These are phyloP conservation scores for Pachyseris speciosa DNA, from an alignment of 64 coral and sea anemone species.

Conservation along the genomic window DNA sequence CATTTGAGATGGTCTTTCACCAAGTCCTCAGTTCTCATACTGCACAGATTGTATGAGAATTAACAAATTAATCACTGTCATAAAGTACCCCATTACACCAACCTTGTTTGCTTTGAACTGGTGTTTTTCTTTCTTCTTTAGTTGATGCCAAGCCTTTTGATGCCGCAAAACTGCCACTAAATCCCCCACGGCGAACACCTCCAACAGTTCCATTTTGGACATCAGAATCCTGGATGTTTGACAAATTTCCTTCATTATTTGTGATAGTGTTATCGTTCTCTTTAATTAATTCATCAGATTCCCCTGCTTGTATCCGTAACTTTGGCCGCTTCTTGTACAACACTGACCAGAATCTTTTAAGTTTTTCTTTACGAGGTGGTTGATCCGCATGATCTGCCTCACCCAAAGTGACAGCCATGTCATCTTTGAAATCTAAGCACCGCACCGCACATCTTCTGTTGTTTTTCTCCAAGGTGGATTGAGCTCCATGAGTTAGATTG, in stretches of 20 bases:
- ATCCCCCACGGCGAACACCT: not conserved
- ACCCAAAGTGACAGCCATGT: constrained; percentile 22
- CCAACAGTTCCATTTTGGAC: not conserved
- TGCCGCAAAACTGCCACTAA: not conserved
- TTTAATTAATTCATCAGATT: not conserved
- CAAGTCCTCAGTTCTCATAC: not conserved
- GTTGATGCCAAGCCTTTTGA: not conserved
- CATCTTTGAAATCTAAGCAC: constrained; percentile 58
- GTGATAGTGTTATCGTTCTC: not conserved
- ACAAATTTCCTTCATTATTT: not conserved
- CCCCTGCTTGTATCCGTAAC: not conserved
- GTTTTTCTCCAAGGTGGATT: not conserved
- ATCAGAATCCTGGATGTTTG: not conserved
- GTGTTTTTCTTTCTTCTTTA: not conserved
- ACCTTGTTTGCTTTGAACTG: constrained; percentile 37
- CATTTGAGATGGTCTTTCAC: not conserved
- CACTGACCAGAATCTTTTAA: constrained; percentile 69
- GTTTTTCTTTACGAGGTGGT: constrained; percentile 57
- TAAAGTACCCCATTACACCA: not conserved
- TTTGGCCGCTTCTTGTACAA: constrained; percentile 63
- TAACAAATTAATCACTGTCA: not conserved
- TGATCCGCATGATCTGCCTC: constrained; percentile 33
- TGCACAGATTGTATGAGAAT: not conserved
- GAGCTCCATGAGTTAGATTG: not conserved
- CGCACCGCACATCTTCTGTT: not conserved